Percentiles rank a stretch among this genome's conserved stretches.
Conservation (phyloP, 1,140 invertebrate genomes). For the Pinna nobilis region DNA sequence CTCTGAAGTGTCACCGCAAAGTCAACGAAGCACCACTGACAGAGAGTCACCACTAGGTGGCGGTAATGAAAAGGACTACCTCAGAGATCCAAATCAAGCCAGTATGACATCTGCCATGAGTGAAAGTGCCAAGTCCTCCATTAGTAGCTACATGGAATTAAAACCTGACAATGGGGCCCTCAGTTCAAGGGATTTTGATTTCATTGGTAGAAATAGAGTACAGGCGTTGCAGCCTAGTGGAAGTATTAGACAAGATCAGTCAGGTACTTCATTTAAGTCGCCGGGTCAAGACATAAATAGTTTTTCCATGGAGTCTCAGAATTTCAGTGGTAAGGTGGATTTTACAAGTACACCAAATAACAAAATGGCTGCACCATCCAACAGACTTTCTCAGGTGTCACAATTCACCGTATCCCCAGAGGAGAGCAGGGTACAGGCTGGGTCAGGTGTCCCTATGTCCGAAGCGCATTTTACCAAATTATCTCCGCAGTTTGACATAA, state of each 20-base stretch:
- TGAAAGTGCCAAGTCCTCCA: slow-evolving; percentile 12
- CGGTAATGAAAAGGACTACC: slow-evolving; percentile 19
- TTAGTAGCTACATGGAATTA: slow-evolving; percentile 39
- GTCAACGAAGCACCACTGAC: not conserved
- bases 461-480: not conserved
- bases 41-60: slow-evolving; percentile 48
- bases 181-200: slow-evolving; percentile 25
- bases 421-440: slow-evolving; percentile 11
- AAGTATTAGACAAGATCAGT: not conserved
- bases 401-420: slow-evolving; percentile 27
- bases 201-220: slow-evolving; percentile 23
- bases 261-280: too few relatives aligned
- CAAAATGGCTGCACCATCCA: not conserved
- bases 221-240: slow-evolving; percentile 1
- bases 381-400: slow-evolving; percentile 21
- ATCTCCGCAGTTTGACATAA: not conserved
- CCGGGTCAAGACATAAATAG: too few relatives aligned
- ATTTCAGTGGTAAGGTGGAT: slow-evolving; percentile 19
- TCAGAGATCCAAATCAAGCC: slow-evolving; percentile 18
- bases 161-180: slow-evolving; percentile 12
- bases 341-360: slow-evolving; percentile 36
- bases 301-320: not conserved
- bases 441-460: not conserved
- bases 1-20: slow-evolving; percentile 12
- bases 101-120: slow-evolving; percentile 28